Percentiles rank a stretch among this genome's conserved stretches.
phyloP scores from a whole-genome alignment of 2,797 vertebrate species.

The Coracias cyanogaster region DNA sequence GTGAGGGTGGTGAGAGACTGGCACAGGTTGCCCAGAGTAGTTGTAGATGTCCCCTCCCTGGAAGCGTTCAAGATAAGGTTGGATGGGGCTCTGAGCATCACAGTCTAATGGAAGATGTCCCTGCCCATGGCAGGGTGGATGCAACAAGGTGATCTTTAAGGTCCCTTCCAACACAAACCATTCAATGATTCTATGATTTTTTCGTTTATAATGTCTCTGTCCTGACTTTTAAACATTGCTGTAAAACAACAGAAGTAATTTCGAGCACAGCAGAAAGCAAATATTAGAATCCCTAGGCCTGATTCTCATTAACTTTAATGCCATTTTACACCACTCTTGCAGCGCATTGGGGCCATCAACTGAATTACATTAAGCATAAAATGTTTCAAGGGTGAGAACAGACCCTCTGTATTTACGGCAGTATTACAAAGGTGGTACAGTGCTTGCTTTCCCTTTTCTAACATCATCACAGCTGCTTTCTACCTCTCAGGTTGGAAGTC shows the following conservation, averaged over 20 bases:
- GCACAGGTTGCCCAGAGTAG: too few species aligned
- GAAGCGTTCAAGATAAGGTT: neutral
- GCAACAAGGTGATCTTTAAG: neutral
- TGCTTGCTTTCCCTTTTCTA: accelerated
- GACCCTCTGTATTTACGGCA: neutral
- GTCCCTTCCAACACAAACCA: neutral
- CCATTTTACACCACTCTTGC: slow-evolving; percentile 22
- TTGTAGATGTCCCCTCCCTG: too few species aligned
- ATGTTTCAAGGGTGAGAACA: slow-evolving; percentile 5
- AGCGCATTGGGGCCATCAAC: slow-evolving; percentile 7
- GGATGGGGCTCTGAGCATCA: neutral
- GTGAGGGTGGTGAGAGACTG: neutral
- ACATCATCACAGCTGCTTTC: neutral
- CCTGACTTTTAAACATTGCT: slow-evolving; percentile 22
- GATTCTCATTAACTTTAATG: slow-evolving; percentile 49
- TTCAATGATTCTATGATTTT: neutral
- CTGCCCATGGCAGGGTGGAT: neutral
- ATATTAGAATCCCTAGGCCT: slow-evolving; percentile 34
- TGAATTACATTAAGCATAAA: slow-evolving; percentile 19
- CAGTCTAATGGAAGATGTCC: neutral
- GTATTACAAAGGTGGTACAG: neutral
- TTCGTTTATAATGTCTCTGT: neutral
- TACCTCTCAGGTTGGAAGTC: neutral
- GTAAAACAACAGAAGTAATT: slow-evolving; percentile 17
- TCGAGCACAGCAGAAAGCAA: slow-evolving; percentile 17